Conservation (phyloP, 37 sponge, comb jelly and placozoan genomes). For the Petrosia ficiformis region DNA sequence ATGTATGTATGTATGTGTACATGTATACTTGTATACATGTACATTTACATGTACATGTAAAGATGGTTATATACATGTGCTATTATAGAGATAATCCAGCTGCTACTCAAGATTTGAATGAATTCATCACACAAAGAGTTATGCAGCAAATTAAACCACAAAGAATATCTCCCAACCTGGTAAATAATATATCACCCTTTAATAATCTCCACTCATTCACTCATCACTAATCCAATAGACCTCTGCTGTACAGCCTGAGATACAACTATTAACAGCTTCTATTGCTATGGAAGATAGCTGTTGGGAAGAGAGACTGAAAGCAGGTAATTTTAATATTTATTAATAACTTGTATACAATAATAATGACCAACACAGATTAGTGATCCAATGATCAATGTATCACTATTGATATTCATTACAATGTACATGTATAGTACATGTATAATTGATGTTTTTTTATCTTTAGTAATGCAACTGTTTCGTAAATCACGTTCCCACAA, state of each 20-base stretch:
- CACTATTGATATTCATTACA: neutral
- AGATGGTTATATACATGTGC: no score
- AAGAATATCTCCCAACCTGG: conserved; percentile 56
- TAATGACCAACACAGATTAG: no score
- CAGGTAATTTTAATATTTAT: conserved; percentile 42
- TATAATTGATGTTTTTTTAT: conserved; percentile 1
- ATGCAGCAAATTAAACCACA: conserved; percentile 34
- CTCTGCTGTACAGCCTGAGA: conserved; percentile 70
- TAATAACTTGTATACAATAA: neutral
- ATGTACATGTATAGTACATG: no score
- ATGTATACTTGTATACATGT: no score
- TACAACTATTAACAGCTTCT: conserved; percentile 67
- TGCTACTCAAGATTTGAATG: conserved; percentile 65
- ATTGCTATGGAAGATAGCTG: conserved; percentile 74
- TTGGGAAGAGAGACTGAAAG: conserved; percentile 84
- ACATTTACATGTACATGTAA: no score
- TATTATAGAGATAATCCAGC: conserved; percentile 48
- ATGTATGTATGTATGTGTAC: no score
- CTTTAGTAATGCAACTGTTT: conserved; percentile 71
- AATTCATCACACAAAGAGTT: conserved; percentile 45
- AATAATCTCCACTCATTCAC: no score
- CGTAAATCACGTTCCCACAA: conserved; percentile 37
- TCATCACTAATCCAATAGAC: conserved; percentile 31
- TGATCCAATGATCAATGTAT: neutral
- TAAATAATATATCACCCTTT: no score